Percentiles rank a stretch among this genome's conserved stretches.
phyloP scores from a whole-genome alignment of 92 coral and sea anemone species.

The Isaurus tuberculatus region DNA sequence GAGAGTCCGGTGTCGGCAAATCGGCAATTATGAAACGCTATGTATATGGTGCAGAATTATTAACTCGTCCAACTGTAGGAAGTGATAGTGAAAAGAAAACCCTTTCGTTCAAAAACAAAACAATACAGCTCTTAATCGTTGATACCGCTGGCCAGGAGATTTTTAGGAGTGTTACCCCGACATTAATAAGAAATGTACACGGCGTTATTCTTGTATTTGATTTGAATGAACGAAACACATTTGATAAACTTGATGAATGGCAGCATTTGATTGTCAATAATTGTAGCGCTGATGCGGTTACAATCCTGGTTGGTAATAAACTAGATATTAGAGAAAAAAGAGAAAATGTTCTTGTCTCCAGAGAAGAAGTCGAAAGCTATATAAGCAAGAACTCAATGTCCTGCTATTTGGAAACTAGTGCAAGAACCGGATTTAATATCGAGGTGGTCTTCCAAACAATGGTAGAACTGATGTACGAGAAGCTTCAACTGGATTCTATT shows the following conservation, averaged over 20 bases:
- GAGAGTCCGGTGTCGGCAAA: slow-evolving; percentile 59
- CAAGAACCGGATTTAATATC: not conserved
- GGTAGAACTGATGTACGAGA: slow-evolving; percentile 20
- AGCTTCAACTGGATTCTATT: slow-evolving; percentile 18
- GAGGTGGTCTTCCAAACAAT: slow-evolving; percentile 16
- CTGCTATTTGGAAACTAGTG: slow-evolving; percentile 26
- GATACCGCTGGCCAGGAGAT: slow-evolving; percentile 34
- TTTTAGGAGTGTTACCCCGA: not conserved
- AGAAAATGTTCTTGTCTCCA: not conserved
- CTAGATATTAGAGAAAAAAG: not conserved
- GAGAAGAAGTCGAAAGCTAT: slow-evolving; percentile 28
- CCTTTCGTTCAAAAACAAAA: not conserved
- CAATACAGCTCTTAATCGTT: not conserved
- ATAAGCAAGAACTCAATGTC: not conserved
- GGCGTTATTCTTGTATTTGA: slow-evolving; percentile 24
- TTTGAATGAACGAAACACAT: not conserved
- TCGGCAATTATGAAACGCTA: slow-evolving; percentile 43
- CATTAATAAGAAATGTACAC: not conserved
- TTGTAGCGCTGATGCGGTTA: not conserved
- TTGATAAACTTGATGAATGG: slow-evolving; percentile 15
- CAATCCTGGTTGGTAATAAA: slow-evolving; percentile 29
- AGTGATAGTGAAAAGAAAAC: not conserved
- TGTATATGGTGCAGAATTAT: not conserved
- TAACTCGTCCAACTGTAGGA: not conserved
- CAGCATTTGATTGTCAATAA: not conserved